Conservation (phyloP, 37 sponge, comb jelly and placozoan genomes). For the Axinella damicornis region DNA sequence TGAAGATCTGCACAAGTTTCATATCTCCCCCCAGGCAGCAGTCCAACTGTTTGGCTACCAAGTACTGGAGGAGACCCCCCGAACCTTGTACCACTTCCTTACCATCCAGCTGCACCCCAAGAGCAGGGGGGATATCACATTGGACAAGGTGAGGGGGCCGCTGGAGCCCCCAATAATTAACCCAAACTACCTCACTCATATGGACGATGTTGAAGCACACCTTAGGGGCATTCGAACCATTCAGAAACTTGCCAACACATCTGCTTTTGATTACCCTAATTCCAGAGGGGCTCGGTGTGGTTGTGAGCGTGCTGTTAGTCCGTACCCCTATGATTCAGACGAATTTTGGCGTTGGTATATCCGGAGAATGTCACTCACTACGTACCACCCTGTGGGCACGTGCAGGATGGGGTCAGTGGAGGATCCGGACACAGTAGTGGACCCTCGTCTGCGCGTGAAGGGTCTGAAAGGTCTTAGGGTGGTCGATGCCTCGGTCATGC, state of each 20-base stretch:
- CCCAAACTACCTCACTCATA: conserved; percentile 77
- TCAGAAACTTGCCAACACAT: conserved; percentile 55
- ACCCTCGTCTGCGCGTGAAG: conserved; percentile 68
- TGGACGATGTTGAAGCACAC: conserved; percentile 63
- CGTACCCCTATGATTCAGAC: conserved; percentile 60
- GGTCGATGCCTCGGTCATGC: conserved; percentile 93
- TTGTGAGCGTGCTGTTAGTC: conserved; percentile 1
- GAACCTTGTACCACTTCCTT: conserved; percentile 11
- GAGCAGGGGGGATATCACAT: conserved; percentile 70
- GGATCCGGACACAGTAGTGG: conserved; percentile 79
- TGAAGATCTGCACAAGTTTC: neutral
- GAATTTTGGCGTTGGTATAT: conserved; percentile 79
- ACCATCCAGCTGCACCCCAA: conserved; percentile 68
- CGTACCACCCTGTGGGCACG: conserved; percentile 80
- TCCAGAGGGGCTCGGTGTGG: neutral
- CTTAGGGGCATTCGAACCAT: conserved; percentile 61
- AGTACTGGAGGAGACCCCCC: neutral
- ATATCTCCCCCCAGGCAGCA: neutral
- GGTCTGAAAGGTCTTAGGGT: conserved; percentile 79
- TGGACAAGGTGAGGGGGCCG: conserved; percentile 35
- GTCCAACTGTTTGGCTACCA: conserved; percentile 27
- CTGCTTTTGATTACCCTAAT: conserved; percentile 38
- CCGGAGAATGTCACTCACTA: conserved; percentile 49
- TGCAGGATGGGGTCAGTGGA: conserved; percentile 80
- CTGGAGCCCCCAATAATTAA: conserved; percentile 68